Evolutionary conservation across 2,113 vertebrate genomes (phyloP).

Genomic region (Bos javanicus): DNA sequence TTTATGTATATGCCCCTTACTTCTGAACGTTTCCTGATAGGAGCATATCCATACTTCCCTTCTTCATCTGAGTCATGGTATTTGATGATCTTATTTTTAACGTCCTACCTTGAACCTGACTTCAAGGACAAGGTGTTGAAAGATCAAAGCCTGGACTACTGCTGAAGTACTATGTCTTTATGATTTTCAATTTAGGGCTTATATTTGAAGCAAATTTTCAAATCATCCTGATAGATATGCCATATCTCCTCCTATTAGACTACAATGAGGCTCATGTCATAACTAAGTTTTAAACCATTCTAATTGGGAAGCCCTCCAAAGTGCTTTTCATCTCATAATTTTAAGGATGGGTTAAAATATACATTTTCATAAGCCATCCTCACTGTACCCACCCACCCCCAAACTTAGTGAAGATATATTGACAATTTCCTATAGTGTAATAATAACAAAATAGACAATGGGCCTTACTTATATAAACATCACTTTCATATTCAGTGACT

Average conservation of each 20-base stretch:
- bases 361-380: not conserved
- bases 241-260: not conserved
- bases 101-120: not conserved
- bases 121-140: not conserved
- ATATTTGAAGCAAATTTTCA: not conserved
- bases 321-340: not conserved
- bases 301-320: not conserved
- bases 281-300: not conserved
- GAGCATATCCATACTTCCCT: not conserved
- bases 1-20: not conserved
- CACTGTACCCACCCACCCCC: too few species aligned
- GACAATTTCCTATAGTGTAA: not conserved
- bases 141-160: not conserved
- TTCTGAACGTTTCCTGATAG: not conserved
- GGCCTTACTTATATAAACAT: not conserved
- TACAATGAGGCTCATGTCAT: not conserved
- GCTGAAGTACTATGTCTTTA: not conserved
- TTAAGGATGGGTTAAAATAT: not conserved
- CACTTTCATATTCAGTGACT: not conserved
- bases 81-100: not conserved
- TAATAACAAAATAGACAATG: not conserved
- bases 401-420: not conserved
- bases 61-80: not conserved
- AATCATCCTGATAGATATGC: not conserved
- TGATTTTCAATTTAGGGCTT: not conserved